These are phyloP conservation scores for Leucophenga montana DNA, from an alignment of 2,888 invertebrate genomes.

Conservation along the genomic window DNA sequence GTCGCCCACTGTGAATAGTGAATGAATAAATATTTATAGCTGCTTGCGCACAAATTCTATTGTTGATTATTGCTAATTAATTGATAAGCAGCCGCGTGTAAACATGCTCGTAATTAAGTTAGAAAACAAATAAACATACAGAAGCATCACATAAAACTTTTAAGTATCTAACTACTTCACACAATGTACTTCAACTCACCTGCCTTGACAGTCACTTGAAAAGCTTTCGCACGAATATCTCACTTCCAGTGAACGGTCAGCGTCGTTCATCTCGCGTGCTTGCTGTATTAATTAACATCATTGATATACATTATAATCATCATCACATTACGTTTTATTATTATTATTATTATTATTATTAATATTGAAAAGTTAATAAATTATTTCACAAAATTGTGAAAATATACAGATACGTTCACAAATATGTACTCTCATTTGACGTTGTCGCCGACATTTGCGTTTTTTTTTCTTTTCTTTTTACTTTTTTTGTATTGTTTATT, in stretches of 20 bases:
- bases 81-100: constrained; percentile 59
- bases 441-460: not conserved
- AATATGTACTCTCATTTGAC: not conserved
- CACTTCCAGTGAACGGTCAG: not conserved
- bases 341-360: not conserved
- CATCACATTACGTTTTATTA: no score
- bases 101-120: constrained; percentile 33
- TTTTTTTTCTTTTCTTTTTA: no score
- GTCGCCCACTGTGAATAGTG: no score
- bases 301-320: not conserved
- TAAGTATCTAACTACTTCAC: no score
- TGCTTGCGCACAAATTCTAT: constrained; percentile 41
- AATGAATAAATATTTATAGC: no score
- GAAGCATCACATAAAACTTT: no score
- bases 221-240: not conserved
- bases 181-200: not conserved
- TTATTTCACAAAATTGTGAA: constrained; percentile 14
- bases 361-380: constrained; percentile 8
- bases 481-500: constrained; percentile 10
- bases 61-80: constrained; percentile 60
- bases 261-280: not conserved
- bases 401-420: not conserved
- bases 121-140: constrained; percentile 3
- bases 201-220: not conserved
- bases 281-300: not conserved